Evolutionary conservation across 2,113 vertebrate genomes (phyloP).

Genomic region (Dipodomys stephensi): DNA sequence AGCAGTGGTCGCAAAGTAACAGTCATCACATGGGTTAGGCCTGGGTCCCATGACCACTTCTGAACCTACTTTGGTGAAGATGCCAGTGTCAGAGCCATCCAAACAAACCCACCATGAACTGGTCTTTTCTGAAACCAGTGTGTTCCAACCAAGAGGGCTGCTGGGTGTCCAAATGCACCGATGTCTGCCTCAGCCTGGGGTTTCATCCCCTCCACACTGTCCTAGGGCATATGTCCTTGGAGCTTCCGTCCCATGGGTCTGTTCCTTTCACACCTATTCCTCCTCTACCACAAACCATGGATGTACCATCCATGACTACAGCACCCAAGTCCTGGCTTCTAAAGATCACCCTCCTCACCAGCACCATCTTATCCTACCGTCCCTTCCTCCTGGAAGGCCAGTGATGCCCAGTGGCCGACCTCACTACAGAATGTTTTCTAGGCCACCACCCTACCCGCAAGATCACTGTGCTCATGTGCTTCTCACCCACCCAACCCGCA

Average conservation of each 20-base stretch:
- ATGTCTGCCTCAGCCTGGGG: background rate
- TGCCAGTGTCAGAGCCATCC: background rate
- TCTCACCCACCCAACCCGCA: background rate
- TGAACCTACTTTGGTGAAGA: background rate
- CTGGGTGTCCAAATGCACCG: no score
- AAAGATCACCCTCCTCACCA: fast-evolving
- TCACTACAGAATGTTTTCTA: background rate
- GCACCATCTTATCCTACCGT: background rate
- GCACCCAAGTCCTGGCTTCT: fast-evolving
- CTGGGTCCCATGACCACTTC: background rate
- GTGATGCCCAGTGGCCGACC: background rate
- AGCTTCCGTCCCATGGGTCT: background rate
- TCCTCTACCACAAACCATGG: background rate
- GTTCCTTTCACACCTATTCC: fast-evolving
- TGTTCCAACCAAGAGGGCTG: background rate
- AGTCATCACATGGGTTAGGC: no score
- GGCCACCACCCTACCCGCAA: background rate
- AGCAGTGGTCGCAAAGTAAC: background rate
- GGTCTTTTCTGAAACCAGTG: background rate
- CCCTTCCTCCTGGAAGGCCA: background rate
- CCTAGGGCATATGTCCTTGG: background rate
- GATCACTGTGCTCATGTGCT: background rate
- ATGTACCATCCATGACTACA: background rate
- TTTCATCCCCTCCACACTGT: background rate
- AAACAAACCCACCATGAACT: no score